Evolutionary conservation across 2,797 vertebrate species (phyloP).

Genomic region (Mus caroli): DNA sequence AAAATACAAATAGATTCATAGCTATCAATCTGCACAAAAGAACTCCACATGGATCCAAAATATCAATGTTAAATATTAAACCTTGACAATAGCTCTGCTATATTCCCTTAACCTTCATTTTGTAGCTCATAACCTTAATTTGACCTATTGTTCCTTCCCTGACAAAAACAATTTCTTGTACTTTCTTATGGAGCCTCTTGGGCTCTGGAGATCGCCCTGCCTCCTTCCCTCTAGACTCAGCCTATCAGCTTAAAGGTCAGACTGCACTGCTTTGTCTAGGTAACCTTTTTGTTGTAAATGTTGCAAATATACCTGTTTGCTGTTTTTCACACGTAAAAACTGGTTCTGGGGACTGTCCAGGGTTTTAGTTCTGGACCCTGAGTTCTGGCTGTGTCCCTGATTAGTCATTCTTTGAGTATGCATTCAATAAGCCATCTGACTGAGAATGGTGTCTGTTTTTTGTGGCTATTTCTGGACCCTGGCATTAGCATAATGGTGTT

Average conservation of each 20-base stretch:
- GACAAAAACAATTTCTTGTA: not conserved
- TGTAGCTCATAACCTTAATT: not conserved
- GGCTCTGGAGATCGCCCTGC: not conserved
- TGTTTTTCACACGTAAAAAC: not conserved
- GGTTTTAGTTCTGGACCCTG: not conserved
- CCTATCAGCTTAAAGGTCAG: not conserved
- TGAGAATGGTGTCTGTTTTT: not conserved
- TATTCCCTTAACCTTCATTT: not conserved
- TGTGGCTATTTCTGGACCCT: not conserved
- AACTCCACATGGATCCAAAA: not conserved
- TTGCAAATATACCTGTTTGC: not conserved
- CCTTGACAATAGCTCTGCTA: not conserved
- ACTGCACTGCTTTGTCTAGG: not conserved
- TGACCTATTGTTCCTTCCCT: not conserved
- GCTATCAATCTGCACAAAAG: not conserved
- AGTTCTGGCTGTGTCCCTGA: not conserved
- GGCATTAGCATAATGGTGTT: not conserved
- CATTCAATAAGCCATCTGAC: not conserved
- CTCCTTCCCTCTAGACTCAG: not conserved
- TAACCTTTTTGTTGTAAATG: not conserved
- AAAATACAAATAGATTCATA: not conserved
- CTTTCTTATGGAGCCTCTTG: not conserved
- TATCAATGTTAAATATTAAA: not conserved
- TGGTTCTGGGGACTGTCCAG: not conserved
- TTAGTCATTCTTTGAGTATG: not conserved